phyloP scores from a whole-genome alignment of 2,888 invertebrate genomes.

The Idaea aversata region DNA sequence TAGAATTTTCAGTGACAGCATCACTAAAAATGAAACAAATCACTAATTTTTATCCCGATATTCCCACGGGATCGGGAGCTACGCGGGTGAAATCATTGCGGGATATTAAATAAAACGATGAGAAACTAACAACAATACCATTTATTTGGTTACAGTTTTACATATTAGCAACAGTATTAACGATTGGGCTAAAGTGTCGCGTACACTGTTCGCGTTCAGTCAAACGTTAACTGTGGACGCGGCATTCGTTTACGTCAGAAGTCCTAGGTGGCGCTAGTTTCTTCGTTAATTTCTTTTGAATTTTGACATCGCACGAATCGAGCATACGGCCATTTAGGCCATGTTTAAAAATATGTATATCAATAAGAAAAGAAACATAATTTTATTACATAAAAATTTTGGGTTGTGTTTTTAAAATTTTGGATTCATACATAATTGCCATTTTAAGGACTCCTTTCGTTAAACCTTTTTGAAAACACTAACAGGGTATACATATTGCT shows the following conservation, averaged over 20 bases:
- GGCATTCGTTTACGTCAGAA: not conserved
- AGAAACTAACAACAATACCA: slow-evolving; percentile 74
- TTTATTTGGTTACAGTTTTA: slow-evolving; percentile 77
- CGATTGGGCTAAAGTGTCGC: slow-evolving; percentile 46
- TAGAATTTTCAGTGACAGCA: too few species aligned
- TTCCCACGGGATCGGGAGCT: not conserved
- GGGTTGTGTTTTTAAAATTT: not conserved
- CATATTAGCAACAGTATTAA: slow-evolving; percentile 74
- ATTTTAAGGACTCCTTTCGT: not conserved
- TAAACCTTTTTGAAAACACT: slow-evolving; percentile 16
- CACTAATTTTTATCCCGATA: not conserved
- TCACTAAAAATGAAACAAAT: too few species aligned
- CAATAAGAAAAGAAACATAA: too few species aligned
- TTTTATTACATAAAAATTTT: not conserved
- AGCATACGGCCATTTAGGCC: not conserved
- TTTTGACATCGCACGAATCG: not conserved
- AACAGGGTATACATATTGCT: slow-evolving; percentile 16
- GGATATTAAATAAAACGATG: slow-evolving; percentile 42
- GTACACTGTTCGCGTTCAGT: not conserved
- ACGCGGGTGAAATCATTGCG: too few species aligned
- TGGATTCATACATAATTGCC: slow-evolving; percentile 35
- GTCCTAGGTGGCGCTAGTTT: not conserved
- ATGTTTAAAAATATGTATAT: too few species aligned
- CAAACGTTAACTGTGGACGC: not conserved
- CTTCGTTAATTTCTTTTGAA: not conserved